A percentile compares a stretch with the other conserved stretches of the same genome.
phyloP scores from a whole-genome alignment of 2,888 invertebrate species.

The Penaeus monodon region DNA sequence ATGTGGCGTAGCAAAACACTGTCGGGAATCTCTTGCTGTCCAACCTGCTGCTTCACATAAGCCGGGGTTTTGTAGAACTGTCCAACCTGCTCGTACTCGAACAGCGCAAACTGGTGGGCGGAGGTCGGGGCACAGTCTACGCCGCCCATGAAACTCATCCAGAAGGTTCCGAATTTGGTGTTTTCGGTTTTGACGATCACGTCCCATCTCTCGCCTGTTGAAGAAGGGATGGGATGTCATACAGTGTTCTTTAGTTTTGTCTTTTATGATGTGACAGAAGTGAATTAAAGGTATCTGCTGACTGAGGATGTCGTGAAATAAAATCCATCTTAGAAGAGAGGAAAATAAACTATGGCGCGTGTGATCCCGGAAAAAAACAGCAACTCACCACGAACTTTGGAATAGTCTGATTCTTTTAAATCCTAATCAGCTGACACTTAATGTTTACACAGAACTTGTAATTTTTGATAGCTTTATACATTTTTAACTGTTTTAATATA shows the following conservation, averaged over 20 bases:
- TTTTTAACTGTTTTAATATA: no score
- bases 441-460: no score
- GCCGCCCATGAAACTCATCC: constrained; percentile 86
- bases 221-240: not conserved
- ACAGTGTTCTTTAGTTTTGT: not conserved
- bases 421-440: no score
- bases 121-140: constrained; percentile 86
- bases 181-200: constrained; percentile 77
- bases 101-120: constrained; percentile 84
- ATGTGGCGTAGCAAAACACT: not conserved
- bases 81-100: constrained; percentile 80
- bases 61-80: not conserved
- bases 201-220: constrained; percentile 77
- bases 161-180: constrained; percentile 80
- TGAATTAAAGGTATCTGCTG: not conserved
- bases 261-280: no score
- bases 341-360: no score
- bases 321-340: no score
- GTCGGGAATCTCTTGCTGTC: not conserved
- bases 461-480: no score
- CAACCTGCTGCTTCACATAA: not conserved
- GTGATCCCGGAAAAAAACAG: no score
- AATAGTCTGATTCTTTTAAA: no score
- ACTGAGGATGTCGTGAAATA: no score
- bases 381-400: no score